phyloP scores from a whole-genome alignment of 2,797 vertebrate genomes.

The Danio aesculapii region DNA sequence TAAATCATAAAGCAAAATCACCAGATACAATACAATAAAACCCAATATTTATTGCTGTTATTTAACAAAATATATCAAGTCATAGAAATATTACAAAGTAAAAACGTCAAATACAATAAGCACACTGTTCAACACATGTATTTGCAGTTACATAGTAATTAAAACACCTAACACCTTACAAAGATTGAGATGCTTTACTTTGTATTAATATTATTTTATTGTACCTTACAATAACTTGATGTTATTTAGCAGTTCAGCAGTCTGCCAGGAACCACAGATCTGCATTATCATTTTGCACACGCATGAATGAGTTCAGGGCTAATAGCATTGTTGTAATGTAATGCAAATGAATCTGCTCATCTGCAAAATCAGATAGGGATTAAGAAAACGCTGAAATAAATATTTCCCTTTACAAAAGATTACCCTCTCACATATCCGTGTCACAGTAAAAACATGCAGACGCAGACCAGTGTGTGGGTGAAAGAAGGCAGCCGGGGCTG shows the following conservation, averaged over 20 bases:
- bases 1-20: too few species aligned
- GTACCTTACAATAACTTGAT: slow-evolving; percentile 30
- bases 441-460: slow-evolving; percentile 42
- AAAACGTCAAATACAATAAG: too few species aligned
- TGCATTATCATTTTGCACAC: slow-evolving; percentile 67
- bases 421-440: slow-evolving; percentile 65
- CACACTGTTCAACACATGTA: too few species aligned
- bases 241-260: slow-evolving; percentile 54
- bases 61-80: too few species aligned
- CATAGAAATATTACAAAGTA: too few species aligned
- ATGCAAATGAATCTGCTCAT: slow-evolving; percentile 70
- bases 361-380: slow-evolving; percentile 75
- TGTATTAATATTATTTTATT: not conserved
- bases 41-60: too few species aligned
- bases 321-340: slow-evolving; percentile 62
- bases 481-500: not conserved
- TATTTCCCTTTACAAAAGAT: slow-evolving; percentile 70
- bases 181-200: too few species aligned
- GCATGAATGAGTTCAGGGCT: slow-evolving; percentile 50
- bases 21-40: too few species aligned
- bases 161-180: too few species aligned
- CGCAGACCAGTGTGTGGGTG: not conserved
- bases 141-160: too few species aligned
- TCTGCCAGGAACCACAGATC: slow-evolving; percentile 56
- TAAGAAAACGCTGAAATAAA: slow-evolving; percentile 70